phyloP scores from a whole-genome alignment of 2,888 invertebrate genomes.

The Orthosia incerta region DNA sequence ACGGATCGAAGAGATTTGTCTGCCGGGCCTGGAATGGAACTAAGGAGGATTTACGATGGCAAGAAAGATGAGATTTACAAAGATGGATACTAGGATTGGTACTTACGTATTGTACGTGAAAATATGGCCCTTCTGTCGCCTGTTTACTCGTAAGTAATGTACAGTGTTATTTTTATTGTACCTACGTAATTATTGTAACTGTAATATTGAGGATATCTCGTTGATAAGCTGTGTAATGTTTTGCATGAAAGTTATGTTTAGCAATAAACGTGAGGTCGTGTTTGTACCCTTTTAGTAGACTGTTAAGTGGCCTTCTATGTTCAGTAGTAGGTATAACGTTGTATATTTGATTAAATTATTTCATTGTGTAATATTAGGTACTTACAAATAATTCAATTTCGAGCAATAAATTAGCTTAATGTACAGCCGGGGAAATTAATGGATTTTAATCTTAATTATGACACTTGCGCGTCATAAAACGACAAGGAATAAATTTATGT shows the following conservation, averaged over 20 bases:
- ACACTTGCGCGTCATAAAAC: background rate
- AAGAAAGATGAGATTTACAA: conserved; percentile 65
- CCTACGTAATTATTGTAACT: conserved; percentile 37
- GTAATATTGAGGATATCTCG: conserved; percentile 40
- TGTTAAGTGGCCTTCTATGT: conserved; percentile 37
- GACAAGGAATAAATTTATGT: background rate
- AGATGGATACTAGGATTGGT: conserved; percentile 58
- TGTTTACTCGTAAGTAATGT: conserved; percentile 46
- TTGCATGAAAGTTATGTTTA: conserved; percentile 36
- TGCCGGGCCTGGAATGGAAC: conserved; percentile 69
- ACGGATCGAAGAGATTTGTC: conserved; percentile 76
- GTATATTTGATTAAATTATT: conserved; percentile 32
- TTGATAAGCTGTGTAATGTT: conserved; percentile 33
- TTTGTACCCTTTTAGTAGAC: conserved; percentile 37
- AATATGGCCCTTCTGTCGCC: conserved; percentile 49
- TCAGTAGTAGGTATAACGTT: conserved; percentile 20
- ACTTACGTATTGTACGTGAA: too few relatives aligned
- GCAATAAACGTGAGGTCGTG: conserved; percentile 27
- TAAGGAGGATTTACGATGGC: conserved; percentile 70
- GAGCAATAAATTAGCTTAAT: conserved; percentile 26
- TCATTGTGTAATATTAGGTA: conserved; percentile 22
- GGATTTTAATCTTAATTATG: background rate
- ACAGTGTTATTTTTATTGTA: conserved; percentile 49
- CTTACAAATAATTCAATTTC: conserved; percentile 7
- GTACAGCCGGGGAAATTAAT: conserved; percentile 1